Evolutionary conservation across 1,140 invertebrate species (phyloP).

Genomic region (Gonioctena quinquepunctata): DNA sequence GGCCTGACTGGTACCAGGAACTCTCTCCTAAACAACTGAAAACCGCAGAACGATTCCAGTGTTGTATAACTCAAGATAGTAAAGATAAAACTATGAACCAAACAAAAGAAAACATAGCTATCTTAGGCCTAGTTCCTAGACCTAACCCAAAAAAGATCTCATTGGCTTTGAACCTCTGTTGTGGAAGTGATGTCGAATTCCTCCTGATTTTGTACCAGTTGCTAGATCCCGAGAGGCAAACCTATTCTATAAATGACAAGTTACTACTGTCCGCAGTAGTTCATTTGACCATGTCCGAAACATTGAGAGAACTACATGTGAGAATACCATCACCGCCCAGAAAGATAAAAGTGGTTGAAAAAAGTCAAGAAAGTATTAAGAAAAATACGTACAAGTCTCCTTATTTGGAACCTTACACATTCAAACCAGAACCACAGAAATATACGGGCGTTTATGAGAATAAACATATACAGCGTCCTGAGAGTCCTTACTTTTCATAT

Average conservation of each 20-base stretch:
- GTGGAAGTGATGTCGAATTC: conserved; percentile 45
- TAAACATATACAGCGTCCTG: conserved; percentile 40
- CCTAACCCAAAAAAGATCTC: conserved; percentile 36
- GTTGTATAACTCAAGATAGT: conserved; percentile 37
- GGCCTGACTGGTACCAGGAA: conserved; percentile 52
- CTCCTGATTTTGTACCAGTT: conserved; percentile 47
- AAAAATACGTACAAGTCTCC: conserved; percentile 33
- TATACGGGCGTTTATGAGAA: conserved; percentile 41
- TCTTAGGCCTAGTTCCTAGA: conserved; percentile 42
- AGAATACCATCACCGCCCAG: conserved; percentile 50
- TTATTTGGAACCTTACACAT: conserved; percentile 43
- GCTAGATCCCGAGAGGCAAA: conserved; percentile 32
- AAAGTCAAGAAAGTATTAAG: conserved; percentile 9
- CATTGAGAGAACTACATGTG: conserved; percentile 48
- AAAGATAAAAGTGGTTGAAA: neutral
- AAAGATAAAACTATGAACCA: conserved; percentile 24
- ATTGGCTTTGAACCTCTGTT: conserved; percentile 38
- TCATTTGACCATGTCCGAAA: conserved; percentile 45
- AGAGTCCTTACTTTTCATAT: conserved; percentile 51
- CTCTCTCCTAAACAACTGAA: conserved; percentile 43
- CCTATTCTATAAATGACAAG: conserved; percentile 37
- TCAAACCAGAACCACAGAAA: conserved; percentile 31
- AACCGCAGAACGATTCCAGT: conserved; percentile 37
- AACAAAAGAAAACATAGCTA: conserved; percentile 35
- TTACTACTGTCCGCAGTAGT: conserved; percentile 46